Base-by-base conservation (phyloP, 2,888 invertebrate genomes). In the Sphaerophoria rueppellii region DNA sequence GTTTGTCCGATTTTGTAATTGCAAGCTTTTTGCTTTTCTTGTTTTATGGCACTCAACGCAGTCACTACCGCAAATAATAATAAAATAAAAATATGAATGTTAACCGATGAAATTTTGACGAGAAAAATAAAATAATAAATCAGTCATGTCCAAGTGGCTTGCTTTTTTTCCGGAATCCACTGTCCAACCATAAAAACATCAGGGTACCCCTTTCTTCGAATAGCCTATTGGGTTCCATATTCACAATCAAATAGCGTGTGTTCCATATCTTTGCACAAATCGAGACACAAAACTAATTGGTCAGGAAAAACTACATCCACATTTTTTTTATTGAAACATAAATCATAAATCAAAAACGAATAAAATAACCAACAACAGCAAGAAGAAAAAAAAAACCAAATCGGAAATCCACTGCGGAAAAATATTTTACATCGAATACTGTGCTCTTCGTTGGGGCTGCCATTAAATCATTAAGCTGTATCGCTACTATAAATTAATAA, bases 401-500 rank as follows among this genome's bases (percentile, higher is more conserved):
- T n/a, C 52, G 50, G 34, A 73, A 57, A 57, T 69, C 61, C 50
- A 69, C 52, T 58, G 71, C 58, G 43, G 40, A 52, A 43, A 60
- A 55, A 50, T 61, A 61, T 24, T 24, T 52, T 72, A 72, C 77
- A 70, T 58, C 43, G 48, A 79, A 69, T 50, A 60, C 43, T 24
- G 61, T 46, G 43, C 73, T 67, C 24, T 54, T 65, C 37, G 65
- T 57, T 72, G 61, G 48, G 48, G 34, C 63, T 69, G 24, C 72
- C 74, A 82, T 78, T 82, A 74, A 78, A 74, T 82, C 70, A 82
- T 74, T 78, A 73, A 78, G 78, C 78, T 70, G 70, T 73, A 78
- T 77, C 82, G 52, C 70, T 82, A 74, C 82, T 74, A 78, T 78
- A 74, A 78, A 78, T 82, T 82, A 82, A 82, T 82, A 82, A 82